phyloP scores from a whole-genome alignment of 2,113 vertebrate species.

The Micronycteris hirsuta region DNA sequence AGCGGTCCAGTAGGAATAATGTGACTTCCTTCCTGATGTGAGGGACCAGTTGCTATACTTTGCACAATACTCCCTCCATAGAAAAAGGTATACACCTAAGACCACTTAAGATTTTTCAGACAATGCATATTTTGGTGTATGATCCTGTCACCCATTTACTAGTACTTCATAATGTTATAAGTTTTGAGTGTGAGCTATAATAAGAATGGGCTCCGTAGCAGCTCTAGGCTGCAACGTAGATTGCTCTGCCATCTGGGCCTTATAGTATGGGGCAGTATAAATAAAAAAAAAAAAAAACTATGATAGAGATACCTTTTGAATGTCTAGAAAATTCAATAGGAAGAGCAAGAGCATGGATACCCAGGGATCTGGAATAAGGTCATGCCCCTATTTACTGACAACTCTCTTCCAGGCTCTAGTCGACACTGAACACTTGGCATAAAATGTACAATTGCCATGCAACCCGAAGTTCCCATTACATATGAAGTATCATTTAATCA shows the following conservation, averaged over 20 bases:
- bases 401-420: not conserved
- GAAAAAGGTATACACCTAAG: not conserved
- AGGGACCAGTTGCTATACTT: not conserved
- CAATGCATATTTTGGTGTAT: not conserved
- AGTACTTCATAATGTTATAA: not conserved
- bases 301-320: not conserved
- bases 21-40: not conserved
- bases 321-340: not conserved
- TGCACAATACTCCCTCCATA: not conserved
- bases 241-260: not conserved
- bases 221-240: not conserved
- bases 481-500: not conserved
- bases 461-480: not conserved
- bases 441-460: not conserved
- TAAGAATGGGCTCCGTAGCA: not conserved
- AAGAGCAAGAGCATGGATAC: not conserved
- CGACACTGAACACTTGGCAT: not conserved
- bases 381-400: not conserved
- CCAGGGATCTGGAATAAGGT: not conserved
- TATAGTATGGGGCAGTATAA: not conserved
- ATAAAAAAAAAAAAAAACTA: slow-evolving; percentile 18
- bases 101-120: not conserved
- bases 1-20: not conserved
- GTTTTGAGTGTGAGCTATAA: not conserved
- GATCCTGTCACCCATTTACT: not conserved